These are phyloP conservation scores for Platycnemis pennipes DNA, from an alignment of 2,888 invertebrate species.

Conservation along the genomic window DNA sequence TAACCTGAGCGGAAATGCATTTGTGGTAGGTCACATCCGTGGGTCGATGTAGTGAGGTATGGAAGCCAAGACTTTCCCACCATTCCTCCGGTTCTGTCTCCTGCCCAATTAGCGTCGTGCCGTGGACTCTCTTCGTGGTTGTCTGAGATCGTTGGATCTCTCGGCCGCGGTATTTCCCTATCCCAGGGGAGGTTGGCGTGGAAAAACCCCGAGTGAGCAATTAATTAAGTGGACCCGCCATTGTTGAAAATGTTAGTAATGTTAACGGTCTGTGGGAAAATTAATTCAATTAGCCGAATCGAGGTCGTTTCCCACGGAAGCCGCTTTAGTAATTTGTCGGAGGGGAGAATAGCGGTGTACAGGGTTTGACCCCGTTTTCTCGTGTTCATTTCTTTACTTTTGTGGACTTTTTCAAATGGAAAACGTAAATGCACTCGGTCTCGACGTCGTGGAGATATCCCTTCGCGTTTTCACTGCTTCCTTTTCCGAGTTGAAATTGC, in stretches of 20 bases:
- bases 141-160: neutral
- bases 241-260: conserved; percentile 4
- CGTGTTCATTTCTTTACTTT: neutral
- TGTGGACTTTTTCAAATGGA: neutral
- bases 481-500: neutral
- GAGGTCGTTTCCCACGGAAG: conserved; percentile 43
- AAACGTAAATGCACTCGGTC: conserved; percentile 1
- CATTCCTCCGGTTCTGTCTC: neutral
- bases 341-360: neutral
- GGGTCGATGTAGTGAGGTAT: neutral
- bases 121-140: neutral
- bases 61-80: neutral
- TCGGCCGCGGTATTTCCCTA: neutral
- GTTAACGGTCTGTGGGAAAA: conserved; percentile 42
- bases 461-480: neutral
- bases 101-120: neutral
- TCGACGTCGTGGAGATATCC: neutral
- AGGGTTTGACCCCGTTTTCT: conserved; percentile 20
- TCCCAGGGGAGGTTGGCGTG: neutral
- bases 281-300: conserved; percentile 31
- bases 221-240: neutral
- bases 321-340: neutral
- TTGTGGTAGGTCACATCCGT: neutral
- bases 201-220: neutral
- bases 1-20: neutral